Base-by-base conservation (phyloP, 2,113 vertebrate genomes). In the Urocynchramus pylzowi region DNA sequence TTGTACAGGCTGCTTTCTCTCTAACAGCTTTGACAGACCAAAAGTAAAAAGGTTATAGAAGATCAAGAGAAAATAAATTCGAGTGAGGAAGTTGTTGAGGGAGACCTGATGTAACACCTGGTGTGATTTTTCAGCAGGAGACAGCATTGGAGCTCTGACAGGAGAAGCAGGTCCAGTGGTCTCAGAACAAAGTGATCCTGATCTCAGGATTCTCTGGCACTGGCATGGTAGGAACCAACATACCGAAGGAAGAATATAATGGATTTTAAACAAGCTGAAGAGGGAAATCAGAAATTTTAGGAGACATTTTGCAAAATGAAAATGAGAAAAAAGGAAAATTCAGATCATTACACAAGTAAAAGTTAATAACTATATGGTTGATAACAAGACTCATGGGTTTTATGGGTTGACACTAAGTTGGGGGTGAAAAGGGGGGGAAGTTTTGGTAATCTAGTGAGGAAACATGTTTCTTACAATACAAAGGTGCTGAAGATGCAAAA, bases 401-500 rank as follows among this genome's bases (percentile, higher is more conserved):
- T 73, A 31, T 69, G 15, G 3, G 14, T 56, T 64, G 37, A 44
- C 28, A 9, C 2, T 24, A 73, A 5, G 1, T 5, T 60, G 16
- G 2, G 4, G 1, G 12, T 59, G 9, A 73, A 88, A 84, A 64
- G 3, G 6, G 8, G 8, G 2, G 1, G 4, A 56, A 49, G 1
- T 30, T 65, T 69, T 84, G 23, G 28, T 41, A 53, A 84, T 39
- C 8, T 76, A 60, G 4, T 1, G 2, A 71, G 71, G 11, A 23
- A 61, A 59, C 1, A 7, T 10, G 1, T 59, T 85, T 90, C 26
- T 54, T 3, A 69, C 0, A 5, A 41, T 68, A 56, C 15, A 37
- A 16, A 69, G 21, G 6, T 10, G 13, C 6, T 63, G 37, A 79
- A 17, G 19, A 71, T 56, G 20, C 17, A 49, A 53, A 85, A 67